These are phyloP conservation scores for Oedothorax gibbosus DNA, from an alignment of 1,140 invertebrate genomes.

Conservation along the genomic window DNA sequence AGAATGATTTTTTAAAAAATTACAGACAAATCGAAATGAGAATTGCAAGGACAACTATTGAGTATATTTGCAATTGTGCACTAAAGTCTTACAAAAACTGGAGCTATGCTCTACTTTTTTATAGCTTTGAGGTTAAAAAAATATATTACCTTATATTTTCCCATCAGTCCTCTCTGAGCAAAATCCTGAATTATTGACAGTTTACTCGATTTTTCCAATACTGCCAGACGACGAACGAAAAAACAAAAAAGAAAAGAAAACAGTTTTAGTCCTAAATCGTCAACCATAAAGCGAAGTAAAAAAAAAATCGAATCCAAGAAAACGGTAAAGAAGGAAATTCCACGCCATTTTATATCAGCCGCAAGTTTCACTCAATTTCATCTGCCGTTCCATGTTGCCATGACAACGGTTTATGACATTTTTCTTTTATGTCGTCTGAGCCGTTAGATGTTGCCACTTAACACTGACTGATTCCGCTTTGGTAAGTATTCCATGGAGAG, in stretches of 20 bases:
- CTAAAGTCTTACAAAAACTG: too few species aligned
- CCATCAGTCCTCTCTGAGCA: too few species aligned
- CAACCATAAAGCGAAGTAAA: slow-evolving; percentile 28
- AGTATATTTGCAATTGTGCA: too few species aligned
- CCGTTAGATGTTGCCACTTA: slow-evolving; percentile 48
- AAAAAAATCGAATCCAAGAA: neutral
- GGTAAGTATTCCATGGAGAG: slow-evolving; percentile 39
- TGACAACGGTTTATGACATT: slow-evolving; percentile 13
- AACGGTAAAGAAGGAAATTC: neutral
- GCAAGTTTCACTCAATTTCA: slow-evolving; percentile 60
- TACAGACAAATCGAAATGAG: too few species aligned
- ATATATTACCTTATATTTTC: too few species aligned
- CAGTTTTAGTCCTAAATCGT: neutral
- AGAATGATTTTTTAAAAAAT: too few species aligned
- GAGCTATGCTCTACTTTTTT: too few species aligned
- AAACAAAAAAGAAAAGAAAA: neutral
- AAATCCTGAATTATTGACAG: too few species aligned
- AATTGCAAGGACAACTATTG: too few species aligned
- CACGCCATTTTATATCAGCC: slow-evolving; percentile 37
- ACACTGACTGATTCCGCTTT: slow-evolving; percentile 57
- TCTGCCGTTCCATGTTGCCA: slow-evolving; percentile 32
- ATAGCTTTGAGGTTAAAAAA: too few species aligned
- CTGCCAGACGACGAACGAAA: neutral
- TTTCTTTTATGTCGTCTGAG: slow-evolving; percentile 28
- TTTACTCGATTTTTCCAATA: too few species aligned